A percentile compares a stretch with the other conserved stretches of the same genome.
phyloP scores from a whole-genome alignment of 2,113 vertebrate genomes.

The Elanoides forficatus region DNA sequence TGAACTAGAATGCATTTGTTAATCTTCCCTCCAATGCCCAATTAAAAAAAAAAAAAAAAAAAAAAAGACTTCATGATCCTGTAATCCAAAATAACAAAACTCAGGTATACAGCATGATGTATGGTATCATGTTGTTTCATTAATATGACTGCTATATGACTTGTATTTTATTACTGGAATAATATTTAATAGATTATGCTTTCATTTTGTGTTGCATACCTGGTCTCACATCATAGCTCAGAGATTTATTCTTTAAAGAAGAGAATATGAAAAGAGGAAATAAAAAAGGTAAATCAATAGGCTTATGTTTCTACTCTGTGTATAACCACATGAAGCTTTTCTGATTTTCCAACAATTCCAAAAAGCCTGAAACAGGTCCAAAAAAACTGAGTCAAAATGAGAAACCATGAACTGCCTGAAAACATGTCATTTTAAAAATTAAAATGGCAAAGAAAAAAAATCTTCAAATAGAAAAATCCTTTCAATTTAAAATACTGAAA shows the following conservation, averaged over 20 bases:
- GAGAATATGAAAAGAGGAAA: constrained; percentile 9
- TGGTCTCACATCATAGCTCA: neutral
- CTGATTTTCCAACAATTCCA: neutral
- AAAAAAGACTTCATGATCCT: neutral
- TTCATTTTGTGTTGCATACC: neutral
- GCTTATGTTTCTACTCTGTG: neutral
- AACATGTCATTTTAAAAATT: constrained; percentile 3
- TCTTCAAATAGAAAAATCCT: neutral
- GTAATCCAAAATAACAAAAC: neutral
- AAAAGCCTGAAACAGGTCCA: constrained; percentile 15
- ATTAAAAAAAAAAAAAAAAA: neutral
- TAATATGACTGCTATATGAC: neutral
- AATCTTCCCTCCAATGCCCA: neutral
- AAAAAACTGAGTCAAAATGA: neutral
- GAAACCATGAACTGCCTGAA: neutral
- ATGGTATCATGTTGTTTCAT: neutral
- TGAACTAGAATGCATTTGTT: neutral
- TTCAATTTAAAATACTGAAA: constrained; percentile 13
- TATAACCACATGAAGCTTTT: neutral
- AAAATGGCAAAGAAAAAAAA: constrained; percentile 1
- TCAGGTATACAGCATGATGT: neutral
- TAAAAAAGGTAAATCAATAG: neutral
- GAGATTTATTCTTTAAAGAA: constrained; percentile 22
- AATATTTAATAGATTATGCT: neutral
- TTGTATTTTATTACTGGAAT: neutral